Percentiles rank a stretch among this genome's conserved stretches.
These are phyloP conservation scores for Drosophila mayri DNA, from an alignment of 1,140 invertebrate genomes.

Conservation along the genomic window DNA sequence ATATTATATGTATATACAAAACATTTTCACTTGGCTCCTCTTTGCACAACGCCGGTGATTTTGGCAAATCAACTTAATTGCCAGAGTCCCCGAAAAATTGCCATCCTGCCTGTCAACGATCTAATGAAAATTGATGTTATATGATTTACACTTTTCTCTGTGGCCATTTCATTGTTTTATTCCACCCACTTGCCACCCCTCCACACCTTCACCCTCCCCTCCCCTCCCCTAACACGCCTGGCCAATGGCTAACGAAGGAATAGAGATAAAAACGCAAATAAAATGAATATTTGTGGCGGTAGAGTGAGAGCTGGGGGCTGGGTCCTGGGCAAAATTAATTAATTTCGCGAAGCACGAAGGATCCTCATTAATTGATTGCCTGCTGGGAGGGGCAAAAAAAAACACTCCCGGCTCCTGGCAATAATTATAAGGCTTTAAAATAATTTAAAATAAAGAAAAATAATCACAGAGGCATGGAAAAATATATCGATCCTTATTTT, in stretches of 20 bases:
- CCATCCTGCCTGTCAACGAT: conserved; percentile 56
- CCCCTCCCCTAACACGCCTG: too few relatives aligned
- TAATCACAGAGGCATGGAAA: neutral
- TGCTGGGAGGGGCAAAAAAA: neutral
- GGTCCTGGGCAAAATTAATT: conserved; percentile 53
- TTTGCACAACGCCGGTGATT: conserved; percentile 4
- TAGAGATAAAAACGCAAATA: conserved; percentile 40
- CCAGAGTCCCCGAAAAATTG: conserved; percentile 38
- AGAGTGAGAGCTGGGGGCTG: neutral
- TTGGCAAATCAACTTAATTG: conserved; percentile 70
- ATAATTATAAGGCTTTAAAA: neutral
- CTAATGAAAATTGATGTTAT: conserved; percentile 81
- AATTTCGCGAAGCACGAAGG: conserved; percentile 45
- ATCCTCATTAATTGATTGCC: conserved; percentile 52
- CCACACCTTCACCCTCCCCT: neutral
- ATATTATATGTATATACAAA: neutral
- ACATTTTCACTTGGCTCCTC: neutral
- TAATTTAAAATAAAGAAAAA: neutral
- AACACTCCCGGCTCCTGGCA: neutral
- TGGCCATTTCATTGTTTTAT: conserved; percentile 56
- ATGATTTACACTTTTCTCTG: conserved; percentile 75
- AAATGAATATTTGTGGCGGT: conserved; percentile 60
- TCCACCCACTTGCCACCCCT: neutral
- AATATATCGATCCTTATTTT: neutral
- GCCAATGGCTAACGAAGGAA: neutral